Evolutionary conservation across 2,888 invertebrate genomes (phyloP), one percentile per base, ranked within the genome.

Genomic region (Lydus trimaculatus): DNA sequence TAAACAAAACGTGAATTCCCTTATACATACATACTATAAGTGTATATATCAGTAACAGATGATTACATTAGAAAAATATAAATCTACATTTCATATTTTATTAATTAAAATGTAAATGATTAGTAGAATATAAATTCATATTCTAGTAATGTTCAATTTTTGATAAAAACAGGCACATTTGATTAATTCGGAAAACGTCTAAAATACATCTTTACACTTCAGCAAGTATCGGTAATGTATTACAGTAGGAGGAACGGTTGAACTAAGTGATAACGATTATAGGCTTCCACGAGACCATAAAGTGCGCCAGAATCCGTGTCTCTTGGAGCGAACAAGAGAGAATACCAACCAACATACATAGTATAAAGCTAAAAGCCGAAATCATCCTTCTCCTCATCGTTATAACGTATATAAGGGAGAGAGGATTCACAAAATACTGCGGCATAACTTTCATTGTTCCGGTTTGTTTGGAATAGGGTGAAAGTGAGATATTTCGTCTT

Each of bases 191-290:
- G 74, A 73, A 78, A 80, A 77, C 80, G 80, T 80, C 81, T 73
- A 81, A 81, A 82, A 83, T 82, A 82, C 82, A 82, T 83, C 82
- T 83, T 83, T 80, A 80, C 83, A 82, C 82, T 83, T 83, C 83
- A 79, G 77, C 83, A 82, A 80, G 81, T 83, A 83, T 83, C 80
- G 83, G 81, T 83, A 83, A 84, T 79, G 81, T 83, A 83, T 83
- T 81, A 80, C 75, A 73, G 72, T 72, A 76, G 70, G 74, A 69
- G 70, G 74, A 69, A 71, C 65, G 66, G 69, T 76, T 58, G 72
- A 76, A 79, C 76, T 78, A 79, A 79, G 81, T 80, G 81, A 82
- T 81, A 82, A 81, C 80, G 81, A 77, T 81, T 79, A 80, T 79
- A 80, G 80, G 80, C 80, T 80, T 75, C 75, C 76, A 72, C 69